Evolutionary conservation across 2,113 vertebrate genomes (phyloP).

Genomic region (Pionites leucogaster): DNA sequence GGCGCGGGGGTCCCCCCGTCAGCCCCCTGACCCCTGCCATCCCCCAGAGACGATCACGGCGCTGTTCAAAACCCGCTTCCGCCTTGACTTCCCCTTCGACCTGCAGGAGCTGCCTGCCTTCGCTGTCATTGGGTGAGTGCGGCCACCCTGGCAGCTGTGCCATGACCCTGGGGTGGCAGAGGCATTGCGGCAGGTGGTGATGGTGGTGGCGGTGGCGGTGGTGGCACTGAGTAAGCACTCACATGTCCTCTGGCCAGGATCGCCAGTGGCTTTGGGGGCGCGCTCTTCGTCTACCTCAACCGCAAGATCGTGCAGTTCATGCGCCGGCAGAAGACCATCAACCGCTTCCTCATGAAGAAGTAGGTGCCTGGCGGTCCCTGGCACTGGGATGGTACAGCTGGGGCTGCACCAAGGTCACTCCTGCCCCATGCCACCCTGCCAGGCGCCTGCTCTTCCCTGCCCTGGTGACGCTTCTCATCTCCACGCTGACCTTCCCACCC

Average conservation of each 20-base stretch:
- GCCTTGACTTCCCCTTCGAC: conserved; percentile 96
- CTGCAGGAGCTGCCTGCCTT: conserved; percentile 97
- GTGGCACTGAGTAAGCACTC: not conserved
- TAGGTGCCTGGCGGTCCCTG: conserved; percentile 59
- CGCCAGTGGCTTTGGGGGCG: conserved; percentile 92
- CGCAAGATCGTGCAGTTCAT: conserved; percentile 97
- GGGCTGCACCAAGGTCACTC: not conserved
- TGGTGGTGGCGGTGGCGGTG: not conserved
- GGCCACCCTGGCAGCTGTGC: rapidly evolving
- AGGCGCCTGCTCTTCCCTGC: conserved; percentile 94
- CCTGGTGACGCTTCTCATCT: conserved; percentile 89
- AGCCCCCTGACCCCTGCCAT: not conserved
- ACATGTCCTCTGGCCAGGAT: conserved; percentile 76
- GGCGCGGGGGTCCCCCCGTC: rapidly evolving
- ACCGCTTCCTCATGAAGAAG: conserved; percentile 99
- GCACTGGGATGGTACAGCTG: not conserved
- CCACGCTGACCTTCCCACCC: conserved; percentile 92
- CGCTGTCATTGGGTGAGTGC: conserved; percentile 91
- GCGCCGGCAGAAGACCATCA: conserved; percentile 96
- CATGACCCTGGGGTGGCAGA: not conserved
- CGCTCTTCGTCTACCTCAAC: conserved; percentile 95
- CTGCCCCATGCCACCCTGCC: not conserved
- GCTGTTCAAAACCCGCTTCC: conserved; percentile 96
- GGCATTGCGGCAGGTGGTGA: rapidly evolving
- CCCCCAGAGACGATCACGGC: conserved; percentile 93